Conservation (phyloP, 64 coral and sea anemone species). For the Actinia tenebrosa region DNA sequence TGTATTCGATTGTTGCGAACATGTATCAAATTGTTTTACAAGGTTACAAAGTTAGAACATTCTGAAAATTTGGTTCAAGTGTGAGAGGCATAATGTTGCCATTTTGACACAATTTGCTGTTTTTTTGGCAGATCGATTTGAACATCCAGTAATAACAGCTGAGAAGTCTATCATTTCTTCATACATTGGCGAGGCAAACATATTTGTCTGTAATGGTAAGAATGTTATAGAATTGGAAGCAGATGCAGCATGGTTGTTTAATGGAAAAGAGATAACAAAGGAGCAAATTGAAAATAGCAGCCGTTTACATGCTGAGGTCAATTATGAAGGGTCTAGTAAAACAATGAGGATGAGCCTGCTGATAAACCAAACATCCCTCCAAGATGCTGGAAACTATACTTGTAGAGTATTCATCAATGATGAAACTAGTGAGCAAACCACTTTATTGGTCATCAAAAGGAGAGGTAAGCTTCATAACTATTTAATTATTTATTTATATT, state of each 20-base stretch:
- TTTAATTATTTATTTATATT: neutral
- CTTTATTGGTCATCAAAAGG: neutral
- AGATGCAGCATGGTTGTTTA: neutral
- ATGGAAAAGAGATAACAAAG: neutral
- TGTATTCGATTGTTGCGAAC: too few species aligned
- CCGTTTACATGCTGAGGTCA: neutral
- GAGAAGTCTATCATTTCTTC: neutral
- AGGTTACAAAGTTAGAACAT: too few species aligned
- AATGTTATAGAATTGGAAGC: neutral
- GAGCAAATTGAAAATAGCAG: neutral
- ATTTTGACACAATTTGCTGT: neutral
- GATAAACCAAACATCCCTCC: neutral
- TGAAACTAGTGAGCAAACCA: neutral
- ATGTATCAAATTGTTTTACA: too few species aligned
- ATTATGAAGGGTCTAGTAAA: neutral
- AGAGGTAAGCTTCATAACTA: neutral
- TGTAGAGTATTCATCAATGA: neutral
- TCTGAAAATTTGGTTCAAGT: too few species aligned
- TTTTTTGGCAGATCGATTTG: neutral
- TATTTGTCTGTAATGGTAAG: neutral
- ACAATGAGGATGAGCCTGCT: neutral
- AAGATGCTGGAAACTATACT: slow-evolving; percentile 6
- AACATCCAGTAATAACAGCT: neutral
- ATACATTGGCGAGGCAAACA: neutral
- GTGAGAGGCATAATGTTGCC: too few species aligned